Evolutionary conservation across 1,140 invertebrate genomes (phyloP).

Genomic region (Aradophagus sp.): DNA sequence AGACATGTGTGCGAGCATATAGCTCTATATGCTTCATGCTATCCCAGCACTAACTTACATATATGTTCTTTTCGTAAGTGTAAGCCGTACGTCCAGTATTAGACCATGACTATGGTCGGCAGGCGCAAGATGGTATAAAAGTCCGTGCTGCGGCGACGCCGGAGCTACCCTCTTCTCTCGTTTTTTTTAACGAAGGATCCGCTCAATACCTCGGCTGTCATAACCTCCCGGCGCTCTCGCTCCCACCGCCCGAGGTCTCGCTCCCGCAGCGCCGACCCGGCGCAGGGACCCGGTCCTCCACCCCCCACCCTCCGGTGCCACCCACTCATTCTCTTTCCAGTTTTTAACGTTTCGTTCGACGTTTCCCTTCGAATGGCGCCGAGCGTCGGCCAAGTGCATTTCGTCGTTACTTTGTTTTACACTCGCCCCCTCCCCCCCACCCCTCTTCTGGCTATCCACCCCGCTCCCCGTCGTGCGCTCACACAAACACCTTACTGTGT

Average conservation of each 20-base stretch:
- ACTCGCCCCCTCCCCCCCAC: constrained; percentile 46
- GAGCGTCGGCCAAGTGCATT: constrained; percentile 67
- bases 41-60: too few species aligned
- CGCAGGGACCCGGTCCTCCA: constrained; percentile 32
- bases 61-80: too few species aligned
- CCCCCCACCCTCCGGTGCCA: constrained; percentile 11
- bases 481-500: too few species aligned
- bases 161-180: constrained; percentile 57
- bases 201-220: constrained; percentile 75
- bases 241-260: constrained; percentile 24
- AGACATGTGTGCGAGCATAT: too few species aligned
- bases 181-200: constrained; percentile 74
- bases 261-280: constrained; percentile 32
- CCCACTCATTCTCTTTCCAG: constrained; percentile 66
- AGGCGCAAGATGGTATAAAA: too few species aligned
- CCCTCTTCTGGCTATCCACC: constrained; percentile 7
- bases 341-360: constrained; percentile 74
- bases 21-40: too few species aligned
- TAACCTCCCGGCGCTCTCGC: constrained; percentile 70
- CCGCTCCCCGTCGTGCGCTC: not conserved
- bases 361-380: constrained; percentile 67
- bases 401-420: constrained; percentile 75
- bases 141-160: too few species aligned
- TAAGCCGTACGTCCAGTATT: too few species aligned
- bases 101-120: too few species aligned